Percentiles rank a stretch among this genome's conserved stretches.
phyloP scores from a whole-genome alignment of 2,888 invertebrate genomes.

The Calephelis perditalis region DNA sequence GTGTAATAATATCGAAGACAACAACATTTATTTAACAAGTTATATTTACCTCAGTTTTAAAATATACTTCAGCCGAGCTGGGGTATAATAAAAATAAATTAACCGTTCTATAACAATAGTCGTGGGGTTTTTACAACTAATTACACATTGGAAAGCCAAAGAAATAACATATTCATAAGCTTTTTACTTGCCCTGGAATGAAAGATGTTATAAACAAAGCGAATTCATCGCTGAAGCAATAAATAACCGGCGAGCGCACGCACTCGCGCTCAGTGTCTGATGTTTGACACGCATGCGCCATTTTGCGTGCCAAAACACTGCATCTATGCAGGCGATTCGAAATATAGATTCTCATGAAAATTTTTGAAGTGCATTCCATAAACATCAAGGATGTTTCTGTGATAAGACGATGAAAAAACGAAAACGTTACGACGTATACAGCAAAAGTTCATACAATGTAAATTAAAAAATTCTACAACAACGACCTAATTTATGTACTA shows the following conservation, averaged over 20 bases:
- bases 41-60: constrained; percentile 11
- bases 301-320: constrained; percentile 62
- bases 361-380: constrained; percentile 25
- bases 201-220: constrained; percentile 54
- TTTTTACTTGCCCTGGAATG: constrained; percentile 57
- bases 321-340: constrained; percentile 42
- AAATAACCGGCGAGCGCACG: constrained; percentile 67
- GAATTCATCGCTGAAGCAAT: constrained; percentile 60
- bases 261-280: constrained; percentile 66
- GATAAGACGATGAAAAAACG: neutral
- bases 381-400: neutral
- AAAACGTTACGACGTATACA: neutral
- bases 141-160: constrained; percentile 42
- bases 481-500: too few species aligned
- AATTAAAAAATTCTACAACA: too few species aligned
- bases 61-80: constrained; percentile 17
- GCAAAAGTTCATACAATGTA: too few species aligned
- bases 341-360: constrained; percentile 30
- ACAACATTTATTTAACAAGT: too few species aligned
- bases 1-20: constrained; percentile 4
- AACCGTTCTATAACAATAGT: constrained; percentile 33
- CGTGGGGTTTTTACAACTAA: constrained; percentile 34
- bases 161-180: constrained; percentile 58
- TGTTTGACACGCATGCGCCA: constrained; percentile 59
- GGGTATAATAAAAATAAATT: constrained; percentile 29